A percentile compares a stretch with the other conserved stretches of the same genome.
Conservation (phyloP, 92 coral and sea anemone species). For the Anthopleura xanthogrammica region DNA sequence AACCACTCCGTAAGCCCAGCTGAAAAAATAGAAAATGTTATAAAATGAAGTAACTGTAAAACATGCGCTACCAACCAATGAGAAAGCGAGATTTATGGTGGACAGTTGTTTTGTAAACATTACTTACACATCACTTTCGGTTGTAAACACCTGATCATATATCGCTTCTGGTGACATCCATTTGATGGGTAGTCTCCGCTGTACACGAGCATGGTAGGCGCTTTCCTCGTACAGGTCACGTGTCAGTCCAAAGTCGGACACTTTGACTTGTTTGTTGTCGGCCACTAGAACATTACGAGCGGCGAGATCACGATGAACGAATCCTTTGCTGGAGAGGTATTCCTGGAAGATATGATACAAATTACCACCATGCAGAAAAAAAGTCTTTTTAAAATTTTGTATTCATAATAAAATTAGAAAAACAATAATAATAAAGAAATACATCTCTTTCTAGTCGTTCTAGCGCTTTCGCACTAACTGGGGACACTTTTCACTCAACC, state of each 20-base stretch:
- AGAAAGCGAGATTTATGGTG: too few relatives aligned
- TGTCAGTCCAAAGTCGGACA: conserved; percentile 52
- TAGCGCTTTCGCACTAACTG: too few relatives aligned
- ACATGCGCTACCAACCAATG: too few relatives aligned
- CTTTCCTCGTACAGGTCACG: conserved; percentile 47
- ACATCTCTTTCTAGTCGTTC: too few relatives aligned
- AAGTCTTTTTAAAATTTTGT: too few relatives aligned
- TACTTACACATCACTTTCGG: conserved; percentile 53
- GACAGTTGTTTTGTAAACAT: too few relatives aligned
- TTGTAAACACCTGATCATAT: conserved; percentile 48
- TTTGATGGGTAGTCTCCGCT: conserved; percentile 52
- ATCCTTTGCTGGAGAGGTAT: conserved; percentile 41
- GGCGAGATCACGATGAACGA: conserved; percentile 56
- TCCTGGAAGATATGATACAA: conserved; percentile 15
- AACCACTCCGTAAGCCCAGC: conserved; percentile 52
- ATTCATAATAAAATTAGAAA: too few relatives aligned
- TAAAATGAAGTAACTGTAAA: too few relatives aligned
- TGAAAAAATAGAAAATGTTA: background rate
- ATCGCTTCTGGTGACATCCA: conserved; percentile 66
- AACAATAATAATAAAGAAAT: too few relatives aligned
- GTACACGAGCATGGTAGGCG: conserved; percentile 36
- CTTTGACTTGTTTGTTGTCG: conserved; percentile 49
- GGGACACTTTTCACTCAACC: too few relatives aligned
- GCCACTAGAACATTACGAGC: conserved; percentile 59
- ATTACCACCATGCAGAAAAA: too few relatives aligned